Conservation (phyloP, 2,797 vertebrate genomes). For the Channallabes apus region DNA sequence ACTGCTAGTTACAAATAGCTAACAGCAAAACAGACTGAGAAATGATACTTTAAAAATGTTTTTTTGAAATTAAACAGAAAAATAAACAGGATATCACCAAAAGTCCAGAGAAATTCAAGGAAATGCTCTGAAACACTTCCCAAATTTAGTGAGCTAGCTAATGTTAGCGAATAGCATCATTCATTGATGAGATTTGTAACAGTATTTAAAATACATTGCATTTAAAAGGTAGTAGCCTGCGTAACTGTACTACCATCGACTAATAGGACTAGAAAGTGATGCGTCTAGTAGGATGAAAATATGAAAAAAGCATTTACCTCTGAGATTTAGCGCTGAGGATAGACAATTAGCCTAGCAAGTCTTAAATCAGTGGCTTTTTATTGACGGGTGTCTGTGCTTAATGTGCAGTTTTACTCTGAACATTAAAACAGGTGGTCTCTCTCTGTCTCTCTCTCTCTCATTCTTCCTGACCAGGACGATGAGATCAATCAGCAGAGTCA, state of each 20-base stretch:
- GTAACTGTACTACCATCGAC: not conserved
- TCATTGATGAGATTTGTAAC: not conserved
- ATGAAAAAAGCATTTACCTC: not conserved
- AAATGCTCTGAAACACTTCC: not conserved
- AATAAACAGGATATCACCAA: not conserved
- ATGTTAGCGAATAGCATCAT: not conserved
- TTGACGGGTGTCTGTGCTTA: not conserved
- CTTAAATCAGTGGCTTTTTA: not conserved
- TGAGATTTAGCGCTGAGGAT: not conserved
- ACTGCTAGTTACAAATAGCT: not conserved
- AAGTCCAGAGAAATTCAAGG: not conserved
- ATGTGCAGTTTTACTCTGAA: not conserved
- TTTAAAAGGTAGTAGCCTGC: not conserved
- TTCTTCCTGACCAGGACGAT: conserved; percentile 80
- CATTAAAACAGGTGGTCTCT: not conserved
- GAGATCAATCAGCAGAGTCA: conserved; percentile 98
- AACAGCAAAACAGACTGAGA: not conserved
- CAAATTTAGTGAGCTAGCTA: not conserved
- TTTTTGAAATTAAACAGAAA: not conserved
- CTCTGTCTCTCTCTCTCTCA: conserved; percentile 32
- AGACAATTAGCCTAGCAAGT: not conserved
- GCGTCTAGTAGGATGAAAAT: not conserved
- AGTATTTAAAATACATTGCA: not conserved
- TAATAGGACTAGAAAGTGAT: not conserved
- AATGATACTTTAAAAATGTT: too few relatives aligned